phyloP scores from a whole-genome alignment of 2,113 vertebrate species.

The Brachyistius frenatus region DNA sequence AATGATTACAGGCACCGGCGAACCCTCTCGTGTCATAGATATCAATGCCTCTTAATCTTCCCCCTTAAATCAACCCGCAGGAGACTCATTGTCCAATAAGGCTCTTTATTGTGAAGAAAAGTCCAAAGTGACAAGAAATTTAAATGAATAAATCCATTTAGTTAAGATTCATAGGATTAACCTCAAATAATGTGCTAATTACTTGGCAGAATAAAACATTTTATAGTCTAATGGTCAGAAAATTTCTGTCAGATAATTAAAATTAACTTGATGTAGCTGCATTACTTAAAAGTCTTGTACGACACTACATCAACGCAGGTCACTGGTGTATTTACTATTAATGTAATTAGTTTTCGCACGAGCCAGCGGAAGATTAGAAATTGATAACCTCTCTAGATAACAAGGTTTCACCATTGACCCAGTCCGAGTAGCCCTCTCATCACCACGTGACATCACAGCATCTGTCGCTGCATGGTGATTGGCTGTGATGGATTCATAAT shows the following conservation, averaged over 20 bases:
- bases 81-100: slow-evolving; percentile 15
- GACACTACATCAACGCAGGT: too few species aligned
- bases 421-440: slow-evolving; percentile 67
- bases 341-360: slow-evolving; percentile 12
- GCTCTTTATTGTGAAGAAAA: background rate
- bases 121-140: background rate
- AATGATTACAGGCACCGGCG: slow-evolving; percentile 68
- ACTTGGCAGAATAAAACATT: too few species aligned
- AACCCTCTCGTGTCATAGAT: slow-evolving; percentile 53
- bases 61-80: slow-evolving; percentile 54
- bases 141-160: background rate
- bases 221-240: too few species aligned
- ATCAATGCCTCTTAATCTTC: slow-evolving; percentile 56
- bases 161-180: too few species aligned
- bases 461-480: slow-evolving; percentile 60
- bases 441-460: slow-evolving; percentile 47
- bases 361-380: slow-evolving; percentile 1
- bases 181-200: too few species aligned
- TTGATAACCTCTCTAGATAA: slow-evolving; percentile 40
- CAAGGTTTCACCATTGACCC: slow-evolving; percentile 62
- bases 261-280: too few species aligned
- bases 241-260: too few species aligned
- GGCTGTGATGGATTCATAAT: slow-evolving; percentile 45
- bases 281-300: too few species aligned
- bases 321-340: background rate